Evolutionary conservation across 2,113 vertebrate species (phyloP).

Genomic region (Aphyosemion australe): DNA sequence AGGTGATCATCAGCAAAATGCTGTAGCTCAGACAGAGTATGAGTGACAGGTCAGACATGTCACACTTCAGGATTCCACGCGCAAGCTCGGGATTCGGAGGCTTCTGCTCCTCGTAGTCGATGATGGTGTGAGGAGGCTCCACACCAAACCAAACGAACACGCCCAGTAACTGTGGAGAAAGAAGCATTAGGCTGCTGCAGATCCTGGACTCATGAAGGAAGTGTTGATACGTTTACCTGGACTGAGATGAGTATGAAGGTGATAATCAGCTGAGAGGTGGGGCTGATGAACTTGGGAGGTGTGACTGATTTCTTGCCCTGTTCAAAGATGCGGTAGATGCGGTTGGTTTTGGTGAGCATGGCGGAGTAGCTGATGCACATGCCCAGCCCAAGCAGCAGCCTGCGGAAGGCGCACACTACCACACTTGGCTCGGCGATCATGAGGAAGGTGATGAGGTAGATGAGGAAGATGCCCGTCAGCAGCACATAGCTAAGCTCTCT

Average conservation of each 20-base stretch:
- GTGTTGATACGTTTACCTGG: conserved; percentile 53
- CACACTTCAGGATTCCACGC: conserved; percentile 88
- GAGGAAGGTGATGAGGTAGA: conserved; percentile 82
- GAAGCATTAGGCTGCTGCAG: background rate
- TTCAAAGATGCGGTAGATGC: conserved; percentile 89
- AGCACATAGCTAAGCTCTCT: conserved; percentile 86
- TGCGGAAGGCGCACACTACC: conserved; percentile 77
- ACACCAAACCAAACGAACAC: conserved; percentile 86
- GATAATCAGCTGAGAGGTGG: conserved; percentile 86
- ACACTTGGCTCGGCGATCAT: conserved; percentile 80
- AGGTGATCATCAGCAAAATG: conserved; percentile 89
- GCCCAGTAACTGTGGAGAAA: conserved; percentile 71
- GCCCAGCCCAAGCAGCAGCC: conserved; percentile 79
- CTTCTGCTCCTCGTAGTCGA: conserved; percentile 90
- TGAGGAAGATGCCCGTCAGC: conserved; percentile 79
- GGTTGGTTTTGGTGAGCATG: conserved; percentile 87
- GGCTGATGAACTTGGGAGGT: conserved; percentile 86
- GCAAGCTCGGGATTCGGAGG: conserved; percentile 87
- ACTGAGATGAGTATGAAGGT: conserved; percentile 83
- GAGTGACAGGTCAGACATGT: conserved; percentile 90
- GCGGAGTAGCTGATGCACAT: conserved; percentile 83
- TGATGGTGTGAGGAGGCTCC: conserved; percentile 83
- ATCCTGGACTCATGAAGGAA: background rate
- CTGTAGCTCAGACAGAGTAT: conserved; percentile 89
- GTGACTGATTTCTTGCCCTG: conserved; percentile 85